Evolutionary conservation across 2,888 invertebrate species (phyloP).

Genomic region (Ecliptopera silaceata): DNA sequence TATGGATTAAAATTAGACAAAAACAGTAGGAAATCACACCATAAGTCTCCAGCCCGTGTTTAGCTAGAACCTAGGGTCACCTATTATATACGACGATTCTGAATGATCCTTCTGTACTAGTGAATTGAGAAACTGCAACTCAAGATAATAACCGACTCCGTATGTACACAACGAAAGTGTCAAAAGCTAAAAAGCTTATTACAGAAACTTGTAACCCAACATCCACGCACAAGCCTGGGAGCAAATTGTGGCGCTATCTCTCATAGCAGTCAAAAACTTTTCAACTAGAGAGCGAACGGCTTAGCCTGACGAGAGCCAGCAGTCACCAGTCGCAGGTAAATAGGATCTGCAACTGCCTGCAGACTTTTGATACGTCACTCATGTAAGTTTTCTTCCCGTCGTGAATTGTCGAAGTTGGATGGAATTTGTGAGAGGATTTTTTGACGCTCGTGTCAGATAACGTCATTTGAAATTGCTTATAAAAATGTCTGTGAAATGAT

Average conservation of each 20-base stretch:
- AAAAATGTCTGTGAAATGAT: too few relatives aligned
- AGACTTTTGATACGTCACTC: conserved; percentile 72
- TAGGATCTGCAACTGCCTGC: conserved; percentile 61
- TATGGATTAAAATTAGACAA: too few relatives aligned
- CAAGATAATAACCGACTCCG: too few relatives aligned
- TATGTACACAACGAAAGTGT: neutral
- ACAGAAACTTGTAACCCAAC: conserved; percentile 3
- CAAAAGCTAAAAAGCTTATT: neutral
- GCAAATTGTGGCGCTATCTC: conserved; percentile 60
- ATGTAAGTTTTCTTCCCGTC: conserved; percentile 67
- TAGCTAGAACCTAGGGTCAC: too few relatives aligned
- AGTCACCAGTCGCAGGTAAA: conserved; percentile 60
- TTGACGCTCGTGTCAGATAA: conserved; percentile 8
- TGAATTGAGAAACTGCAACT: too few relatives aligned
- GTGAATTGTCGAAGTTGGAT: conserved; percentile 58
- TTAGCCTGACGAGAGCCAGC: conserved; percentile 62
- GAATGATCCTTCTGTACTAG: too few relatives aligned
- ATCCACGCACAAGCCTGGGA: conserved; percentile 27
- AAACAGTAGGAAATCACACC: too few relatives aligned
- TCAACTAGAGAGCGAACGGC: conserved; percentile 59
- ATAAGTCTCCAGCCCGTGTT: too few relatives aligned
- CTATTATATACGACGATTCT: too few relatives aligned
- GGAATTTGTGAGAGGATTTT: conserved; percentile 42
- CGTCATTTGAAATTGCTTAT: too few relatives aligned
- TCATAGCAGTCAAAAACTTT: conserved; percentile 67